phyloP scores from a whole-genome alignment of 2,113 vertebrate genomes.

The Scomber colias region DNA sequence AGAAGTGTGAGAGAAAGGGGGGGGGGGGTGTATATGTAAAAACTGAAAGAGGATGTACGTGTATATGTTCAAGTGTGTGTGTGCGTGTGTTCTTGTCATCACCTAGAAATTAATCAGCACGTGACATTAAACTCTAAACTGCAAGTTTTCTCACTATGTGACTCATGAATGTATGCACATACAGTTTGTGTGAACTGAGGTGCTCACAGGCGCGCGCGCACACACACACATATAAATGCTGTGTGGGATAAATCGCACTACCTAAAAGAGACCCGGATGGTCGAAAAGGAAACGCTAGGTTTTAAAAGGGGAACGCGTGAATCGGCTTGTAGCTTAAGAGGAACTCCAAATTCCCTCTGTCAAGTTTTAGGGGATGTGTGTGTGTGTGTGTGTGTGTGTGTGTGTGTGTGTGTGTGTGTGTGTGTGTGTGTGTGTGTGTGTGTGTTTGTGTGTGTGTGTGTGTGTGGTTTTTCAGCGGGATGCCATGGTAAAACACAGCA shows the following conservation, averaged over 20 bases:
- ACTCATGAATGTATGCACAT: not conserved
- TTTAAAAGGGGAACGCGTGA: slow-evolving; percentile 70
- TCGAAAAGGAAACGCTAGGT: slow-evolving; percentile 70
- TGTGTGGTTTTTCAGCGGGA: slow-evolving; percentile 16
- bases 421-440: no score
- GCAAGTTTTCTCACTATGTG: slow-evolving; percentile 57
- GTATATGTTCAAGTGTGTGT: slow-evolving; percentile 42
- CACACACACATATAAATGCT: slow-evolving; percentile 21
- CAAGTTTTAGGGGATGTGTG: slow-evolving; percentile 40
- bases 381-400: no score
- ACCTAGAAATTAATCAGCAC: slow-evolving; percentile 87
- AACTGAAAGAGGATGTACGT: slow-evolving; percentile 68
- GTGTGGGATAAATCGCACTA: slow-evolving; percentile 70
- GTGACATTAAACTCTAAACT: slow-evolving; percentile 78
- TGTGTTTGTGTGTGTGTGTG: slow-evolving; percentile 3
- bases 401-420: no score
- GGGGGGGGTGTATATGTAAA: slow-evolving; percentile 69
- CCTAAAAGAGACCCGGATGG: slow-evolving; percentile 43
- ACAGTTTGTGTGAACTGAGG: slow-evolving; percentile 40
- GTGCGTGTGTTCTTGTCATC: slow-evolving; percentile 75
- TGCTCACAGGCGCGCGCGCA: slow-evolving; percentile 22
- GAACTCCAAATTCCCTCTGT: slow-evolving; percentile 65
- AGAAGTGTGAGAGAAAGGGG: slow-evolving; percentile 65
- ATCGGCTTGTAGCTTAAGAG: slow-evolving; percentile 63
- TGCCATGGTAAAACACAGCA: slow-evolving; percentile 21